Evolutionary conservation across 2,888 invertebrate genomes (phyloP), one percentile per base, ranked within the genome.

Genomic region (Drosophila gaucha): DNA sequence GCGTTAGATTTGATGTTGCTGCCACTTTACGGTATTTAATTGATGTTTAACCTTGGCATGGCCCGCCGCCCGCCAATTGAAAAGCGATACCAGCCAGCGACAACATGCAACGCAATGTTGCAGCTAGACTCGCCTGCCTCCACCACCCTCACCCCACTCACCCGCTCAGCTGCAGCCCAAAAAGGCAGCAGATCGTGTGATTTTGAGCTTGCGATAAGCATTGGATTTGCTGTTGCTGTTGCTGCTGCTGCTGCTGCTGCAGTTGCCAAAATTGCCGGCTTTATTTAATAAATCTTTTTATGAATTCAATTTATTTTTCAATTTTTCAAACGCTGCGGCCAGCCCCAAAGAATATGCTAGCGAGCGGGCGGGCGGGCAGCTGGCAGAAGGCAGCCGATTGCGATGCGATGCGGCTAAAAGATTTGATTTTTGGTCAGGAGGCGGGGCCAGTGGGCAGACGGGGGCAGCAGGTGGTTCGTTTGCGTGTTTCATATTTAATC

Each of bases 401-500:
- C 51, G 73, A 39, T 62, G 62, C 44, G 75, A 77, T 77, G 57
- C 44, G 20, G 60, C 56, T 33, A 47, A 22, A n/a, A 75, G 60
- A 75, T 74, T 60, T 70, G 38, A 16, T 49, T 12, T 24, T 30
- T 36, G 9, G 6, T 8, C 8, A 22, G 33, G 8, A 26, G 44
- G 35, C 39, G 52, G 33, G 62, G 41, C 12, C 28, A 10, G 43
- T 20, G 31, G 50, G 22, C 6, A 49, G 35, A 22, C n/a, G 30
- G 54, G 38, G 41, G 44, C 46, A 39, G 70, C 64, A 63, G 62
- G 64, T 62, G 62, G 62, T 62, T 59, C 59, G 69, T 67, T 89
- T 87, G 83, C 89, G 88, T 89, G 89, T 89, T 86, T 79, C 74
- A 74, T 88, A 79, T 89, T 79, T 84, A 89, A 88, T 88, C 89